Evolutionary conservation across 2,113 vertebrate genomes (phyloP).

Genomic region (Syngnathus typhle): DNA sequence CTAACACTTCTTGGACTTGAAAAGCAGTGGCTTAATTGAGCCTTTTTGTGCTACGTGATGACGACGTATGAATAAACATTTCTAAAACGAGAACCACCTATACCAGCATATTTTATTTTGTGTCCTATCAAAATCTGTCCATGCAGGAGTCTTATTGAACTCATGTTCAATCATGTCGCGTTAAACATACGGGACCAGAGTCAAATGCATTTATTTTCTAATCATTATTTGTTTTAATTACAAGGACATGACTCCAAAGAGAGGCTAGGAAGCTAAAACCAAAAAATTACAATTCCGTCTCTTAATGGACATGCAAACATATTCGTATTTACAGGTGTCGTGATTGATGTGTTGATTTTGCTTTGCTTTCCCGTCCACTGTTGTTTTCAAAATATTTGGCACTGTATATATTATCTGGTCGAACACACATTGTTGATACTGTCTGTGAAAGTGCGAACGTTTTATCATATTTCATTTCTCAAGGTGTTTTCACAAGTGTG

Average conservation of each 20-base stretch:
- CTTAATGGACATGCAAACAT: not conserved
- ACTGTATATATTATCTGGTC: not conserved
- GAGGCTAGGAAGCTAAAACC: no score
- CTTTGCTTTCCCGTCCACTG: not conserved
- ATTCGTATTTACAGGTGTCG: no score
- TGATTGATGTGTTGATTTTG: not conserved
- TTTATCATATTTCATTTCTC: conserved; percentile 10
- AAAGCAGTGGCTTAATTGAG: no score
- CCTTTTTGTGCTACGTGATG: no score
- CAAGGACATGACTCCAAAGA: not conserved
- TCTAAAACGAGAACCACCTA: not conserved
- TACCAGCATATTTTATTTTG: not conserved
- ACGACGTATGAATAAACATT: not conserved
- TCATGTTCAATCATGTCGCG: not conserved
- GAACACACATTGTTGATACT: conserved; percentile 6
- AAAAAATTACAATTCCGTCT: not conserved
- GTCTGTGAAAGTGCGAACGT: conserved; percentile 17
- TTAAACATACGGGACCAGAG: not conserved
- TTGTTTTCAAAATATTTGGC: not conserved
- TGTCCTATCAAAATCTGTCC: not conserved
- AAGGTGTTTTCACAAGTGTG: conserved; percentile 2
- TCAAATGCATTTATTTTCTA: not conserved
- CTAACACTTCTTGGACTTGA: not conserved
- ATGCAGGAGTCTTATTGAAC: not conserved
- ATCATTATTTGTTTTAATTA: not conserved